A percentile compares a stretch with the other conserved stretches of the same genome.
phyloP scores from a whole-genome alignment of 2,888 invertebrate genomes.

The Lepidochrysops patricia region DNA sequence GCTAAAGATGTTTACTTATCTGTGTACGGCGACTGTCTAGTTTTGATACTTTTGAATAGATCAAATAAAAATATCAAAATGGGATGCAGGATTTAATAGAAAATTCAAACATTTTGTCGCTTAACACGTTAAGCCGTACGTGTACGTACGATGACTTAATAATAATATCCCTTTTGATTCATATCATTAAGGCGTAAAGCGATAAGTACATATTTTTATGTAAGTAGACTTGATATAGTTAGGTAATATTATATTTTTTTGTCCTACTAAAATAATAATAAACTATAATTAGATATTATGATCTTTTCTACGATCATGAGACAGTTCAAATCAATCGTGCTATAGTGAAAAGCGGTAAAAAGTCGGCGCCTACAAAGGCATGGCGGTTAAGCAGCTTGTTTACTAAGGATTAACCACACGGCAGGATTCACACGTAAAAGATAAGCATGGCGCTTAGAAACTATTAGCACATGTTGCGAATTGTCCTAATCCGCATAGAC shows the following conservation, averaged over 20 bases:
- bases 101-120: too few species aligned
- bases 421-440: constrained; percentile 2
- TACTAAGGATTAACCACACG: constrained; percentile 5
- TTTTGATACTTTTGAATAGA: not conserved
- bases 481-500: not conserved
- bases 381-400: not conserved
- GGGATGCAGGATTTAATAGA: too few species aligned
- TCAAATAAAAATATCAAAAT: not conserved
- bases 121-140: too few species aligned
- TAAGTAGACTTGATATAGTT: too few species aligned
- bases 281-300: not conserved
- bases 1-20: not conserved
- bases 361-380: constrained; percentile 4
- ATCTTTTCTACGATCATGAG: not conserved
- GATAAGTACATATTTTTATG: too few species aligned
- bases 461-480: constrained; percentile 1
- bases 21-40: not conserved
- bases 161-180: too few species aligned
- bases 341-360: constrained; percentile 3
- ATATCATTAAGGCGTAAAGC: too few species aligned
- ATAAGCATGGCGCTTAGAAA: not conserved
- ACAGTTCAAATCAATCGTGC: not conserved
- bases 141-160: too few species aligned
- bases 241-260: too few species aligned
- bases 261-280: not conserved